phyloP scores from a whole-genome alignment of 2,888 invertebrate species.

The Polylopha cassiicola region DNA sequence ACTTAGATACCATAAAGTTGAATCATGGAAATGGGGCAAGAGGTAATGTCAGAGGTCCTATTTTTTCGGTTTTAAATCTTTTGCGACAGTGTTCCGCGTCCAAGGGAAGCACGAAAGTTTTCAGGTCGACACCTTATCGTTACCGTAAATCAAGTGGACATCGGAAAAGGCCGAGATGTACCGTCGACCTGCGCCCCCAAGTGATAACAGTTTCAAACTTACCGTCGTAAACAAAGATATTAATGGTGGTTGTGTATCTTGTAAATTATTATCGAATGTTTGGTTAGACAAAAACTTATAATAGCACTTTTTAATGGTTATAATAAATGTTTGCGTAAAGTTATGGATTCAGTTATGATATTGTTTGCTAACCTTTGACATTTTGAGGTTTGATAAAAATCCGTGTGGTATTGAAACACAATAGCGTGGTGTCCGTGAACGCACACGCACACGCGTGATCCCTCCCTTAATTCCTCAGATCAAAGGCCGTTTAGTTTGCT shows the following conservation, averaged over 20 bases:
- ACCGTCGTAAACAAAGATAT: slow-evolving; percentile 56
- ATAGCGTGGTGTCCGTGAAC: slow-evolving; percentile 32
- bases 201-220: slow-evolving; percentile 62
- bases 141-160: slow-evolving; percentile 69
- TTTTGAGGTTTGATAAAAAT: slow-evolving; percentile 14
- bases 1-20: slow-evolving; percentile 22
- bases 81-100: slow-evolving; percentile 45
- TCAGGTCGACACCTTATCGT: slow-evolving; percentile 67
- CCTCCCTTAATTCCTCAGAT: slow-evolving; percentile 53
- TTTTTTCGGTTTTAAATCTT: slow-evolving; percentile 64
- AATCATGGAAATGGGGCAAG: slow-evolving; percentile 22
- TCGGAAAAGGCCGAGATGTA: slow-evolving; percentile 54
- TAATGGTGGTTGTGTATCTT: slow-evolving; percentile 30
- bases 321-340: slow-evolving; percentile 13
- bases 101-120: slow-evolving; percentile 54
- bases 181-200: slow-evolving; percentile 45
- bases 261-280: slow-evolving; percentile 18
- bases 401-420: slow-evolving; percentile 13
- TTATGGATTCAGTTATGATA: slow-evolving; percentile 16
- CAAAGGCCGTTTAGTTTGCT: slow-evolving; percentile 48
- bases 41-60: slow-evolving; percentile 24
- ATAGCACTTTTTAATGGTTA: slow-evolving; percentile 3
- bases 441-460: slow-evolving; percentile 38
- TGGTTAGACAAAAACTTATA: slow-evolving; percentile 10
- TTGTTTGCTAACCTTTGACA: slow-evolving; percentile 17